Evolutionary conservation across 1,140 invertebrate species (phyloP), one percentile per base, ranked within the genome.

Genomic region (Brachionus sp.): DNA sequence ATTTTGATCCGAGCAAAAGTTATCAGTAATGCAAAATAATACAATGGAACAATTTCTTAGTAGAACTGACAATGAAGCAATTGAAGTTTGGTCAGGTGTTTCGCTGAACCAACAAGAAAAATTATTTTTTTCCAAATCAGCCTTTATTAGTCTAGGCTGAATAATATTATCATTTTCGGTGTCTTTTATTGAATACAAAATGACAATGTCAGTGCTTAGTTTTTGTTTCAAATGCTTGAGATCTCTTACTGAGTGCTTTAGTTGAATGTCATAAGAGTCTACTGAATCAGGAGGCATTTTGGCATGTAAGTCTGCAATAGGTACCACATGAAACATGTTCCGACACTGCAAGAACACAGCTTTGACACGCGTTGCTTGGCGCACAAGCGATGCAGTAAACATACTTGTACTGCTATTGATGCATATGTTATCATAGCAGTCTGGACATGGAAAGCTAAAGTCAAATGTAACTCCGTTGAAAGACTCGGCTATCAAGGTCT

Each of bases 341-440:
- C 86, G 85, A 83, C 88, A 89, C 84, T 89, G 88, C n/a, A 89
- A 78, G 73, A 88, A 88, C 2, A 87, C 86, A 6, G 88, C 87
- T 62, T 86, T 86, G 13, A 86, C 83, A 57, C 87, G 85, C 23
- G 84, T 86, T 6, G 88, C 88, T 70, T 85, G 80, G 13, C 85
- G 85, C 1, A 89, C 85, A 50, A 88, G 84, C 19, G 86, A 85
- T 9, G 85, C 85, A 35, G 86, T 84, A 82, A 88, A 87, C 87
- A 73, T 85, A 77, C 13, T 86, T 86, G 50, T 85, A 84, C 87
- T 87, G 68, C n/a, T 80, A 84, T 64, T 39, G 62, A 80, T 84
- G 83, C 42, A 57, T 82, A 46, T 83, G 13, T 35, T 39, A 37
- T 64, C 39, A 35, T 86, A 78, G 84, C 88, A 89, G 70, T 89